These are phyloP conservation scores for Pissodes strobi DNA, from an alignment of 1,140 invertebrate genomes.

Conservation along the genomic window DNA sequence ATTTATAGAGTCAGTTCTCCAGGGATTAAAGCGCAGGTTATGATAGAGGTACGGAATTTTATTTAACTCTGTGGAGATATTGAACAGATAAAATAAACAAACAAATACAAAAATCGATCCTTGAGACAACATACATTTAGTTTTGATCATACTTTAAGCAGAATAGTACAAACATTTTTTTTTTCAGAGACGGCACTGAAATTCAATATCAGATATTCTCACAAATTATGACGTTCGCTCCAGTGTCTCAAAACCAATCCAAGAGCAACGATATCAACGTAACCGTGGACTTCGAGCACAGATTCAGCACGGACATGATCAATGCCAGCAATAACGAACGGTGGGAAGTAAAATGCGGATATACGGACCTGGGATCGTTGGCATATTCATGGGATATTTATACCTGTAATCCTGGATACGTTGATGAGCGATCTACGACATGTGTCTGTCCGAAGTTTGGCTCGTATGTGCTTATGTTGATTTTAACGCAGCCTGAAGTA, in stretches of 20 bases:
- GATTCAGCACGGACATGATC: conserved; percentile 3
- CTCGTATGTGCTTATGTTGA: conserved; percentile 22
- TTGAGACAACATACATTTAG: no score
- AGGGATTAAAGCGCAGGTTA: no score
- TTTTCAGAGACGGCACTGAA: conserved; percentile 65
- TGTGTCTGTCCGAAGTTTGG: conserved; percentile 64
- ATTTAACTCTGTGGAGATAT: no score
- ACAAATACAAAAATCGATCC: no score
- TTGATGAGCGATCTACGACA: conserved; percentile 59
- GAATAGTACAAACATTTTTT: conserved; percentile 5
- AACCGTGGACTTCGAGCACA: conserved; percentile 54
- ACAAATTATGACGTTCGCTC: conserved; percentile 56
- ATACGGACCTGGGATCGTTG: conserved; percentile 52
- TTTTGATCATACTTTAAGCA: neutral
- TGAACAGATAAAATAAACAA: no score
- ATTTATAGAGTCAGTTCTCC: no score
- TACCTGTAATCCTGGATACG: conserved; percentile 59
- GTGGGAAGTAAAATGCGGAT: conserved; percentile 61
- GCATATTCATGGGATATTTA: conserved; percentile 59
- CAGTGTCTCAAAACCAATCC: conserved; percentile 9
- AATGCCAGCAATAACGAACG: conserved; percentile 35
- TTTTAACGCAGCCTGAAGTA: conserved; percentile 26
- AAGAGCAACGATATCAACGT: conserved; percentile 19
- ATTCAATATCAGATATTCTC: conserved; percentile 70
- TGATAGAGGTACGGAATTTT: no score